Conservation (phyloP, 2,797 vertebrate species). For the Hafferia zeledoni region DNA sequence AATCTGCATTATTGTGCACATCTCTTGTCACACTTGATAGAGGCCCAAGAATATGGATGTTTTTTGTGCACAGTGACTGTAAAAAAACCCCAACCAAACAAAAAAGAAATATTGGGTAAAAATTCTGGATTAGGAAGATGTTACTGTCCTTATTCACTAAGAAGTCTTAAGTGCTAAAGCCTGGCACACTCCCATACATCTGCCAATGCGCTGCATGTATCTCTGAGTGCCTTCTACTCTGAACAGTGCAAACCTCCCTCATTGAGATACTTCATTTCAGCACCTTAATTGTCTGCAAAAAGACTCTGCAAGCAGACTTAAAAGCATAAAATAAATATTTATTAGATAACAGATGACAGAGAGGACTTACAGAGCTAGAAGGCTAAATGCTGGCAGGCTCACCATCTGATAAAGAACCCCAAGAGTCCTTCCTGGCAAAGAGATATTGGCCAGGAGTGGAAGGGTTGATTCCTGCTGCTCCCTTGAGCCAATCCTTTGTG, state of each 20-base stretch:
- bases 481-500: not conserved
- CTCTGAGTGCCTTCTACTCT: not conserved
- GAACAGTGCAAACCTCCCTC: not conserved
- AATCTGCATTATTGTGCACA: not conserved
- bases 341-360: not conserved
- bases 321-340: not conserved
- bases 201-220: not conserved
- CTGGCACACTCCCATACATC: not conserved
- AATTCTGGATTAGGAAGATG: not conserved
- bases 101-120: not conserved
- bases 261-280: not conserved
- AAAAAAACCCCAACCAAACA: not conserved
- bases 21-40: not conserved
- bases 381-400: not conserved
- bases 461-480: not conserved
- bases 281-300: not conserved
- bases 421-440: not conserved
- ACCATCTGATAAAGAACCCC: not conserved
- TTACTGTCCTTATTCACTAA: not conserved
- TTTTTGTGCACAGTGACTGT: not conserved
- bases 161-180: not conserved
- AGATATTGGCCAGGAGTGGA: not conserved
- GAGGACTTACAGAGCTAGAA: not conserved
- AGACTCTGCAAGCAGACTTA: not conserved
- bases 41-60: not conserved